phyloP scores from a whole-genome alignment of 1,140 invertebrate genomes.

The Cotesia glomerata region DNA sequence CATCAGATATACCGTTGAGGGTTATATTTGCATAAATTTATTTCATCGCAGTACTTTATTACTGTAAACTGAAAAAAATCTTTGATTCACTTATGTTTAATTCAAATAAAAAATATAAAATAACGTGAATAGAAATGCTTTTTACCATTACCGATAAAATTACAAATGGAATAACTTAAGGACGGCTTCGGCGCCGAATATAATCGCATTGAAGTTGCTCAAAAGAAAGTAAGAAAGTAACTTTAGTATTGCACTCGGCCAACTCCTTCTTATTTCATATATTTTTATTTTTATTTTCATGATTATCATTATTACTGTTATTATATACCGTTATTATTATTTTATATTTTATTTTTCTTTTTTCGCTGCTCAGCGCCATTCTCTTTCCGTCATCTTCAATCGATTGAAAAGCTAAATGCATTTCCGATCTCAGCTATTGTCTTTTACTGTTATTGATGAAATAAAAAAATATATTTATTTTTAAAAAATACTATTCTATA shows the following conservation, averaged over 20 bases:
- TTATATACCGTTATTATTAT: neutral
- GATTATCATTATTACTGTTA: neutral
- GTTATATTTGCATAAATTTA: too few relatives aligned
- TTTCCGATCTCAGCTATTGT: constrained; percentile 28
- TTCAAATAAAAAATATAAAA: neutral
- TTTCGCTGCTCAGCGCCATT: neutral
- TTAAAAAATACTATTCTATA: neutral
- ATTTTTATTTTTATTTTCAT: neutral
- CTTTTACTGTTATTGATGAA: neutral
- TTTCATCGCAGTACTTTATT: too few relatives aligned
- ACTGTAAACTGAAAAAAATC: too few relatives aligned
- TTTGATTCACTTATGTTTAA: neutral
- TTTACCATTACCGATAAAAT: constrained; percentile 25
- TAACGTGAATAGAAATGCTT: constrained; percentile 17
- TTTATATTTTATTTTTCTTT: neutral
- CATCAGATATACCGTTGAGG: too few relatives aligned
- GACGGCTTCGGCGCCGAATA: constrained; percentile 15
- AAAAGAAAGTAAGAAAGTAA: neutral
- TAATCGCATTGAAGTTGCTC: constrained; percentile 30
- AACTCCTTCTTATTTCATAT: neutral
- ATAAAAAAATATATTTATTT: neutral
- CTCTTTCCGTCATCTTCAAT: constrained; percentile 17
- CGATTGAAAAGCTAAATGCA: constrained; percentile 26
- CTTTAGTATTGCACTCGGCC: constrained; percentile 9
- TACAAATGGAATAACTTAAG: constrained; percentile 27